Evolutionary conservation across 2,888 invertebrate genomes (phyloP).

Genomic region (Caenorhabditis sp.): DNA sequence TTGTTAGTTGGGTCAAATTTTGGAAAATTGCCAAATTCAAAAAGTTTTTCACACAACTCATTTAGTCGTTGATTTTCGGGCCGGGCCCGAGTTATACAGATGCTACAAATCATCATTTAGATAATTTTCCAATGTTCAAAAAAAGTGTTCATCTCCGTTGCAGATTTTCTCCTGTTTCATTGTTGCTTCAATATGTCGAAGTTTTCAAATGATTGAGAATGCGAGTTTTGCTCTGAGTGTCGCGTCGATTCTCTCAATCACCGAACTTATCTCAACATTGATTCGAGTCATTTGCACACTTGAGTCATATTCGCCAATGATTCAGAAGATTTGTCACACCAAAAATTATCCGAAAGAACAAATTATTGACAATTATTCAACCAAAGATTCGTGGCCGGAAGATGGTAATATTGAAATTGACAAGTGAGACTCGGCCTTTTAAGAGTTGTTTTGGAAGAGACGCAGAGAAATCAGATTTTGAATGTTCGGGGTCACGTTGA

Average conservation of each 20-base stretch:
- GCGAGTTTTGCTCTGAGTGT: constrained; percentile 33
- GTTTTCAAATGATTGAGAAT: constrained; percentile 26
- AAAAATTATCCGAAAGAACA: constrained; percentile 29
- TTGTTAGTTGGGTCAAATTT: constrained; percentile 87
- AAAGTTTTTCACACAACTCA: too few relatives aligned
- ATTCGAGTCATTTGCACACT: constrained; percentile 17
- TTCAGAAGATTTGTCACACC: constrained; percentile 26
- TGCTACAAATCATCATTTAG: too few relatives aligned
- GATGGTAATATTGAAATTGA: constrained; percentile 37
- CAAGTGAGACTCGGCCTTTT: constrained; percentile 48
- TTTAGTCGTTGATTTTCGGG: too few relatives aligned
- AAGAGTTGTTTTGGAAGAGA: too few relatives aligned
- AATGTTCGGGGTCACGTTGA: too few relatives aligned
- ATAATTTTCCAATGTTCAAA: too few relatives aligned
- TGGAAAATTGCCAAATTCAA: too few relatives aligned
- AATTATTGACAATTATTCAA: constrained; percentile 12
- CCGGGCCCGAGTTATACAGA: too few relatives aligned
- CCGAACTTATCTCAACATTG: constrained; percentile 25
- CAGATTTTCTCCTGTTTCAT: constrained; percentile 30
- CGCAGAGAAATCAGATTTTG: too few relatives aligned
- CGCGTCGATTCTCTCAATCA: constrained; percentile 26
- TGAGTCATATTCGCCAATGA: constrained; percentile 10
- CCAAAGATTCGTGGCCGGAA: constrained; percentile 38
- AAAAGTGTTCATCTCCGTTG: too few relatives aligned
- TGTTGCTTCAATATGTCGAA: constrained; percentile 26